These are phyloP conservation scores for Lobophora halterata DNA, from an alignment of 2,888 invertebrate species.

Conservation along the genomic window DNA sequence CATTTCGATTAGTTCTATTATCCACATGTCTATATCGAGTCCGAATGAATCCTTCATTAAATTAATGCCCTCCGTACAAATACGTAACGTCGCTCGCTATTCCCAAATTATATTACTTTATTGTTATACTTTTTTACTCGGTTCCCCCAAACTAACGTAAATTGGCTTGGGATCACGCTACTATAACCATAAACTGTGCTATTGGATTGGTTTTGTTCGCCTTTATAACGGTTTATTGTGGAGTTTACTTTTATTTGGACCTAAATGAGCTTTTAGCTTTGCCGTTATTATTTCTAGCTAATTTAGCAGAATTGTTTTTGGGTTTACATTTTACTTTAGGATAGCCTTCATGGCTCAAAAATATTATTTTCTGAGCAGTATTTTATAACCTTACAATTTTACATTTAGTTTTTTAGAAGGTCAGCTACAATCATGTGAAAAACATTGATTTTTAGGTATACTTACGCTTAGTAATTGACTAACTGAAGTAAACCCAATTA, in stretches of 20 bases:
- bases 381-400: too few species aligned
- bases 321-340: constrained; percentile 10
- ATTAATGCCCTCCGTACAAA: constrained; percentile 70
- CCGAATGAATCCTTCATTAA: constrained; percentile 62
- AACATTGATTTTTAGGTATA: too few species aligned
- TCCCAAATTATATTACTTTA: constrained; percentile 78
- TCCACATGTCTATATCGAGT: constrained; percentile 50
- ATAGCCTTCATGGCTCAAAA: too few species aligned
- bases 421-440: too few species aligned
- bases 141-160: constrained; percentile 75
- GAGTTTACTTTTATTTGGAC: constrained; percentile 37
- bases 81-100: constrained; percentile 62
- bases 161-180: constrained; percentile 78
- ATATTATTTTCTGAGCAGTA: too few species aligned
- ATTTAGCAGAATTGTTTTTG: constrained; percentile 20
- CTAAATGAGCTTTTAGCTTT: constrained; percentile 31
- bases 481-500: too few species aligned
- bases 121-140: constrained; percentile 74
- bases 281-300: constrained; percentile 27
- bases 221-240: constrained; percentile 43
- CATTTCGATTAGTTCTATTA: constrained; percentile 44
- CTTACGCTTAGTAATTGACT: too few species aligned
- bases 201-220: constrained; percentile 67
- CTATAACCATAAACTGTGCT: constrained; percentile 71
- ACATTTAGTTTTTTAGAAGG: too few species aligned